These are phyloP conservation scores for Tichodroma muraria DNA, from an alignment of 2,113 vertebrate species.

Conservation along the genomic window DNA sequence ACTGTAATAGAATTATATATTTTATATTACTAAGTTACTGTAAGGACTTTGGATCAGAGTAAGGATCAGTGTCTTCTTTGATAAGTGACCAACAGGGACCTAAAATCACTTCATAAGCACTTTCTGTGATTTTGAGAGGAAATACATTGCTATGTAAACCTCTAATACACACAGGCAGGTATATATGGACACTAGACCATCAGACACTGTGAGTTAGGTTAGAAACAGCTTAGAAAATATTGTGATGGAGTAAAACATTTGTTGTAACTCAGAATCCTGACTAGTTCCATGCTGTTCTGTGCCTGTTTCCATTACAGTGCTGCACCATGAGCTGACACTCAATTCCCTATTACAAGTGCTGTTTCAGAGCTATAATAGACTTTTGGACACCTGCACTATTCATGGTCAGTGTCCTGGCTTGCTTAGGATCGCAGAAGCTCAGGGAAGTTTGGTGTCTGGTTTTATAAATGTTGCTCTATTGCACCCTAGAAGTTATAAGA, in stretches of 20 bases:
- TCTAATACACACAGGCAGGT: background rate
- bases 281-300: background rate
- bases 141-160: background rate
- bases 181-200: too few species aligned
- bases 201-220: background rate
- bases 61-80: background rate
- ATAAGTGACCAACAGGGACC: background rate
- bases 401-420: background rate
- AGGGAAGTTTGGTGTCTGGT: background rate
- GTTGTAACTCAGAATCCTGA: background rate
- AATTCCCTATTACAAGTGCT: background rate
- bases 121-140: background rate
- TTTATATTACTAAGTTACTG: background rate
- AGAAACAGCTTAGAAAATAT: background rate
- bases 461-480: background rate
- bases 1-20: background rate
- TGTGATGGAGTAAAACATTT: background rate
- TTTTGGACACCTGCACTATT: background rate
- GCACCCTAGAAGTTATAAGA: background rate
- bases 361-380: too few species aligned
- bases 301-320: accelerated
- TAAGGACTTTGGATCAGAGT: background rate
- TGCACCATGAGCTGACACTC: background rate
- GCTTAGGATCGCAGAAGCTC: accelerated
- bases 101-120: background rate